Evolutionary conservation across 2,797 vertebrate species (phyloP), one percentile per base, ranked within the genome.

Genomic region (Alauda arvensis): DNA sequence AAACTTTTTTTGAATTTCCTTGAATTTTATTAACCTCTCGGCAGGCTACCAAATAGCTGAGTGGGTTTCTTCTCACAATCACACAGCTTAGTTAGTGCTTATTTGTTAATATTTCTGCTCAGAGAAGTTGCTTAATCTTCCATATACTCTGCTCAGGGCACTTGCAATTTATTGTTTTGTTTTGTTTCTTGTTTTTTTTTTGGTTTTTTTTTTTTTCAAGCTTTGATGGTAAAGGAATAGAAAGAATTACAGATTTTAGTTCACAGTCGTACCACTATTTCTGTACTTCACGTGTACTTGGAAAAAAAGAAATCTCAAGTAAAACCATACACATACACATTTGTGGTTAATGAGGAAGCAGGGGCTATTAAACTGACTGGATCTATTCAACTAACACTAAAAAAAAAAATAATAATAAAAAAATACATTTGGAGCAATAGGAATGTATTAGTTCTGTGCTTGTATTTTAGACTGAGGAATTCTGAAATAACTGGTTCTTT

Each of bases 101-200:
- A 75, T 90, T 93, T 90, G 91, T 89, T 91, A 93, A 94, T 75
- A 57, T 96, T 97, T 97, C 96, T 96, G 94, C 96, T 96, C 94
- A 93, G 94, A 97, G 95, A 97, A 95, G 94, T 97, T 96, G 96
- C 96, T 97, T 97, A 96, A 98, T 97, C 96, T 97, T 98, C 96
- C 97, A 97, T 96, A 95, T 97, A 96, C 96, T 97, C 95, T 97
- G 97, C 97, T 98, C 98, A 98, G 98, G 97, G 97, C 96, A 97
- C 97, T 97, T 97, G 96, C 94, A 94, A 94, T 96, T 93, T 96
- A 89, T 97, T 96, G 96, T 95, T 95, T 95, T 0, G 16, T 93
- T 95, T 95, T 90, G 74, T 94, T 96, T 95, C 93, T 92, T 93
- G 93, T 91, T 92, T 90, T 53, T 91, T 96, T 87, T 96, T 96